phyloP scores from a whole-genome alignment of 2,888 invertebrate species.

The Ectropis crepuscularia region DNA sequence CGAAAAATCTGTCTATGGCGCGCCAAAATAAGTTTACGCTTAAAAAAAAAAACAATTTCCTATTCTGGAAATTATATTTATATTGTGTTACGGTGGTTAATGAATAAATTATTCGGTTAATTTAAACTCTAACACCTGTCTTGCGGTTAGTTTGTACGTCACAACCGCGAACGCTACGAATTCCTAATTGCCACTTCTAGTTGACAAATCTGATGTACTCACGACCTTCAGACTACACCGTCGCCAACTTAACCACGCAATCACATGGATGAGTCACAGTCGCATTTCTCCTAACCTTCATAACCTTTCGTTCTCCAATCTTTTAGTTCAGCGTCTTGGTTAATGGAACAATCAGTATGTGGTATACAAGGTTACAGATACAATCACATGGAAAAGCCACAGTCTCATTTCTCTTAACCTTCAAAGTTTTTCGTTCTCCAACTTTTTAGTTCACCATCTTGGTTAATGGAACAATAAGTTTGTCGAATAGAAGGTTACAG shows the following conservation, averaged over 20 bases:
- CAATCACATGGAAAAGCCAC: conserved; percentile 18
- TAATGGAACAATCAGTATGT: background rate
- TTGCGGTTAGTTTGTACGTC: conserved; percentile 14
- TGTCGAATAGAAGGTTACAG: conserved; percentile 26
- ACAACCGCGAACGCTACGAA: conserved; percentile 32
- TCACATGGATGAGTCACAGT: background rate
- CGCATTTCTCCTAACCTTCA: background rate
- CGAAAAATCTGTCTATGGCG: too few relatives aligned
- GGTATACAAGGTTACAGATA: conserved; percentile 27
- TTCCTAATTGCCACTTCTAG: conserved; percentile 37
- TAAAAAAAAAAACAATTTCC: too few relatives aligned
- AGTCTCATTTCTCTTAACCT: background rate
- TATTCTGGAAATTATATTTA: too few relatives aligned
- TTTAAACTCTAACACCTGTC: too few relatives aligned
- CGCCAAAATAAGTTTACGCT: too few relatives aligned
- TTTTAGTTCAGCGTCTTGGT: background rate
- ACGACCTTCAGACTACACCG: conserved; percentile 31
- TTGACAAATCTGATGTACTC: conserved; percentile 37
- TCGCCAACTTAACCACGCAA: background rate
- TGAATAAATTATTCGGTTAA: too few relatives aligned
- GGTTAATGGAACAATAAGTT: background rate
- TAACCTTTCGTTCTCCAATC: background rate
- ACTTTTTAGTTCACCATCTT: background rate
- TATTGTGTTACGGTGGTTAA: too few relatives aligned
- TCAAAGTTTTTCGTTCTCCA: background rate